phyloP scores from a whole-genome alignment of 2,113 vertebrate species.

The Genyomyrus donnyi region DNA sequence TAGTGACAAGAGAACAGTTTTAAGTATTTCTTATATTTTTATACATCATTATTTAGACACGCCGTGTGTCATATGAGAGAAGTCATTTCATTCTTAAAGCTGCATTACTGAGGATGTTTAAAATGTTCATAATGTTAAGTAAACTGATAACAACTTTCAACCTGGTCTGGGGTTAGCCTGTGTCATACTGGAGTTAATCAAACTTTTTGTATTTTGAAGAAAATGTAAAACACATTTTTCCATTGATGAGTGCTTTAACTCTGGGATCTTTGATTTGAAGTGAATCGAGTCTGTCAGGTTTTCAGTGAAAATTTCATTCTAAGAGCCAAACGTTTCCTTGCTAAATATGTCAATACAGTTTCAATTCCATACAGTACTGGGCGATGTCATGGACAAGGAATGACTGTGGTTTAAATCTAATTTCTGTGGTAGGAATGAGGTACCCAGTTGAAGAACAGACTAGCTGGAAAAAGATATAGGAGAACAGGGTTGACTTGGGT shows the following conservation, averaged over 20 bases:
- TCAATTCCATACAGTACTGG: background rate
- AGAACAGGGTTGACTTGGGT: background rate
- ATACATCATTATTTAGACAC: background rate
- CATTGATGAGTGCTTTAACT: background rate
- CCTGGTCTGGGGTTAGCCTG: background rate
- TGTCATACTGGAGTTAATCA: background rate
- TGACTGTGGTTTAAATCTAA: background rate
- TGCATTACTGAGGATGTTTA: background rate
- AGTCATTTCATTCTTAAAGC: background rate
- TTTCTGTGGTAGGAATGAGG: slow-evolving; percentile 1
- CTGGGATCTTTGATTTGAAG: slow-evolving; percentile 1
- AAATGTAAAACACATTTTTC: slow-evolving; percentile 13
- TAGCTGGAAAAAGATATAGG: background rate
- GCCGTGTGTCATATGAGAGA: background rate
- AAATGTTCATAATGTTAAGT: background rate
- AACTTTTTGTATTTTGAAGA: background rate
- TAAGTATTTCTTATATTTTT: background rate
- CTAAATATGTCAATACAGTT: background rate
- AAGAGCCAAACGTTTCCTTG: background rate
- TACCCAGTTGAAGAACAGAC: background rate
- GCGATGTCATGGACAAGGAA: background rate
- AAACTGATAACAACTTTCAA: background rate
- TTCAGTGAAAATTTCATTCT: background rate
- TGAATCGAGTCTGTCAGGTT: background rate
- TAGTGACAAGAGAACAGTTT: background rate